These are phyloP conservation scores for Poecilia picta DNA, from an alignment of 2,797 vertebrate species.

Conservation along the genomic window DNA sequence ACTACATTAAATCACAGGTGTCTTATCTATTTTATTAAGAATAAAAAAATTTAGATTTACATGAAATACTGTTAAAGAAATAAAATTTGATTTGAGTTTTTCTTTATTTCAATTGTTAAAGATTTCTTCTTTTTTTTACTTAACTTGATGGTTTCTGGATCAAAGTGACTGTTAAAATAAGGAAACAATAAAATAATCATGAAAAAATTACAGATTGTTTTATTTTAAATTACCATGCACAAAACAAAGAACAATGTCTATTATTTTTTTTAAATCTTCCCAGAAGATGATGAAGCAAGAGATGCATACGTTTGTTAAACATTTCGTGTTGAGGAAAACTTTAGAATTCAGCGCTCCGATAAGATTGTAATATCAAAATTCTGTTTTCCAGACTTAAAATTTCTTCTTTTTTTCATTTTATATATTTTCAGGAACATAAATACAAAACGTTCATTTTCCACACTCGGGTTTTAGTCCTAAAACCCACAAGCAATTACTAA, in stretches of 20 bases:
- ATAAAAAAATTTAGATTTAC: slow-evolving; percentile 27
- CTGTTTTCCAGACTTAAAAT: neutral
- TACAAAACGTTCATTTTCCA: neutral
- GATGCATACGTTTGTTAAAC: neutral
- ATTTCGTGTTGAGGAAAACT: neutral
- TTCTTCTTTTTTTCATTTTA: neutral
- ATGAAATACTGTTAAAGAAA: slow-evolving; percentile 32
- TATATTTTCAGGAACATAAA: neutral
- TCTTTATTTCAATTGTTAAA: slow-evolving; percentile 17
- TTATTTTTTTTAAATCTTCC: neutral
- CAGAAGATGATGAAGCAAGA: neutral
- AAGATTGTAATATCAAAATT: neutral
- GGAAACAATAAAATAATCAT: slow-evolving; percentile 52
- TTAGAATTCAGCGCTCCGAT: neutral
- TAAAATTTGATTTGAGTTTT: slow-evolving; percentile 24
- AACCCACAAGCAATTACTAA: neutral
- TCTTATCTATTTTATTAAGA: slow-evolving; percentile 6
- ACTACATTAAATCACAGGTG: neutral
- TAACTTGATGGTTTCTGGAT: slow-evolving; percentile 26
- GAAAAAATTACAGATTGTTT: slow-evolving; percentile 16
- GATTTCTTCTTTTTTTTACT: slow-evolving; percentile 28
- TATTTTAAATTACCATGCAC: slow-evolving; percentile 19
- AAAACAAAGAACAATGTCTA: neutral
- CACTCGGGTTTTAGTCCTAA: neutral
- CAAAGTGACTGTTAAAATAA: slow-evolving; percentile 34